phyloP scores from a whole-genome alignment of 1,140 invertebrate genomes.

The Zaprionus davidi region DNA sequence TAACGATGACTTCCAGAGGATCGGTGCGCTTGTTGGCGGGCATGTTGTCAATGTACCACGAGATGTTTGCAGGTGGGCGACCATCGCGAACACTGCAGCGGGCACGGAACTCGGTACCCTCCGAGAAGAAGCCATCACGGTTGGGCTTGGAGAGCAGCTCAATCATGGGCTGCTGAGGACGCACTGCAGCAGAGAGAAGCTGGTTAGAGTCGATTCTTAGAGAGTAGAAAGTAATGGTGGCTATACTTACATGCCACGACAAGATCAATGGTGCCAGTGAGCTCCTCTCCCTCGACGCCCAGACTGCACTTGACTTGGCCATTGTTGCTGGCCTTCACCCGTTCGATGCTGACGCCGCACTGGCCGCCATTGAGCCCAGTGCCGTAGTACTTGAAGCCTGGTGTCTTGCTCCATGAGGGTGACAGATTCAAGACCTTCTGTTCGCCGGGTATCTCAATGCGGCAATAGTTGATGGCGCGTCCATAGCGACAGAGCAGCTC shows the following conservation, averaged over 20 bases:
- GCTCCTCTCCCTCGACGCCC: slow-evolving; percentile 85
- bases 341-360: slow-evolving; percentile 88
- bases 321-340: slow-evolving; percentile 87
- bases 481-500: slow-evolving; percentile 84
- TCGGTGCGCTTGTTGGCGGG: slow-evolving; percentile 86
- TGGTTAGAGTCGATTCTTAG: not conserved
- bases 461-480: slow-evolving; percentile 84
- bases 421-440: slow-evolving; percentile 77
- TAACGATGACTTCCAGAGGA: slow-evolving; percentile 85
- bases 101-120: slow-evolving; percentile 87
- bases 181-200: slow-evolving; percentile 84
- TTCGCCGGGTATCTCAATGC: slow-evolving; percentile 85
- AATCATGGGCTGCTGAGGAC: slow-evolving; percentile 87
- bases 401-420: slow-evolving; percentile 76
- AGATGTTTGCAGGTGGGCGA: slow-evolving; percentile 89
- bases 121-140: slow-evolving; percentile 85
- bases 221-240: no score
- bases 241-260: slow-evolving; percentile 89
- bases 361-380: slow-evolving; percentile 86
- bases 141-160: slow-evolving; percentile 85
- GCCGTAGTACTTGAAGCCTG: slow-evolving; percentile 85
- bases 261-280: slow-evolving; percentile 86
- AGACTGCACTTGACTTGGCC: slow-evolving; percentile 88
- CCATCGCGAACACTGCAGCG: slow-evolving; percentile 88
- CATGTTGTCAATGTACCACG: slow-evolving; percentile 88